Evolutionary conservation across 2,797 vertebrate genomes (phyloP), one percentile per base, ranked within the genome.

Genomic region (Sebastiscus albofasciatus): DNA sequence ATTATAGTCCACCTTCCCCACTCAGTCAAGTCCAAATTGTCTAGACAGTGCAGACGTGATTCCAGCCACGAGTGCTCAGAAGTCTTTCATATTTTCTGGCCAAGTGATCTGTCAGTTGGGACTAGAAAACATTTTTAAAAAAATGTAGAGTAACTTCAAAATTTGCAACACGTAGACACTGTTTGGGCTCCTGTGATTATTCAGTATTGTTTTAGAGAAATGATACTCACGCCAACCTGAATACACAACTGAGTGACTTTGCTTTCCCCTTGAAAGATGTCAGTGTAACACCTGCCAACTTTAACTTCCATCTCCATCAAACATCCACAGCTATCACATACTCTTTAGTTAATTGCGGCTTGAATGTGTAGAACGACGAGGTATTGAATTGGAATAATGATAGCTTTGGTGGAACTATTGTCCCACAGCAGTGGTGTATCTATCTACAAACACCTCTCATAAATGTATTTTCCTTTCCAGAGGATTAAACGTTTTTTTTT

Each of bases 341-440:
- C 33, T 74, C 4, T 26, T 72, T 13, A 1, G 34, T 69, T 71
- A 22, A 49, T 49, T 84, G 80, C 58, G 70, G 77, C 73, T 67
- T 49, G 16, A 72, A 67, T 24, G n/a, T 72, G 56, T 46, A 46
- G n/a, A 72, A 76, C 69, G 34, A 75, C 13, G 18, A 73, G 36
- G 27, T 14, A 33, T 6, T 73, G 54, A 55, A 46, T 3, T 75
- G 54, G 65, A 80, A 77, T 87, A 79, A 87, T 84, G 34, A 79
- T 18, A 64, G 55, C 64, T 39, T 72, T 24, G 27, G 16, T 26
- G 31, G 59, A 69, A 31, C 24, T 26, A 36, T 52, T 75, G n/a
- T 42, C 59, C 39, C 8, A 67, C 55, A 72, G 49, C 16, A 18
- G 42, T 22, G 18, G 20, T 26, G 22, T 8, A 29, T 68, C 59